Conservation (phyloP, 2,888 invertebrate genomes). For the Geophilus truncorum region DNA sequence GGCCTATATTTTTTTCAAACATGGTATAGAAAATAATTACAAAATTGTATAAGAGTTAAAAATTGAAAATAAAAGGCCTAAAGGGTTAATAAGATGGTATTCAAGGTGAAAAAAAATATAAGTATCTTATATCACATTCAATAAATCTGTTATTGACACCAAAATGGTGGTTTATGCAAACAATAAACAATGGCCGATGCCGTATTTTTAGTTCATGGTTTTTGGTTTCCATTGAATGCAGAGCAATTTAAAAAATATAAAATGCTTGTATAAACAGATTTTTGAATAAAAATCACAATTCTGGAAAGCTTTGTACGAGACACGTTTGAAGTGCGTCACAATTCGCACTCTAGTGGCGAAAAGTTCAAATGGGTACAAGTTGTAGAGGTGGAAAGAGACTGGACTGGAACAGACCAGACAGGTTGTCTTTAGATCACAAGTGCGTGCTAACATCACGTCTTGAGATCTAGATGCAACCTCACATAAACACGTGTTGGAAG, state of each 20-base stretch:
- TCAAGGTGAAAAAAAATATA: background rate
- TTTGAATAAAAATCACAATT: too few species aligned
- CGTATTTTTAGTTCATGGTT: too few species aligned
- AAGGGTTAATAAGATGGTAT: background rate
- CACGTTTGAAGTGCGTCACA: background rate
- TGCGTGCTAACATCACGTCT: background rate
- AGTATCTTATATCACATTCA: too few species aligned
- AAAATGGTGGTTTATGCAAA: too few species aligned
- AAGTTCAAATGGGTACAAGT: constrained; percentile 8
- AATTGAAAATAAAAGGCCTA: background rate
- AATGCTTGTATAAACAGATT: too few species aligned
- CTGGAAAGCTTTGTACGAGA: background rate
- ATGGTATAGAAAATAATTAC: background rate
- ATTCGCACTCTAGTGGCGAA: constrained; percentile 24
- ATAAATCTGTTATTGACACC: too few species aligned
- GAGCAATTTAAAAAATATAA: too few species aligned
- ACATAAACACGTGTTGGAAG: background rate
- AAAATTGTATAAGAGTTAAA: background rate
- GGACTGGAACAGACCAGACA: constrained; percentile 18
- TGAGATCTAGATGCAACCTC: background rate
- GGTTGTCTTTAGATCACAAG: background rate
- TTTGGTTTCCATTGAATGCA: too few species aligned
- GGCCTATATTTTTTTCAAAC: background rate
- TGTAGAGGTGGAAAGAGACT: background rate
- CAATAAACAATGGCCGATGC: too few species aligned